Conservation (phyloP, 2,888 invertebrate genomes). For the Eupithecia exiguata region DNA sequence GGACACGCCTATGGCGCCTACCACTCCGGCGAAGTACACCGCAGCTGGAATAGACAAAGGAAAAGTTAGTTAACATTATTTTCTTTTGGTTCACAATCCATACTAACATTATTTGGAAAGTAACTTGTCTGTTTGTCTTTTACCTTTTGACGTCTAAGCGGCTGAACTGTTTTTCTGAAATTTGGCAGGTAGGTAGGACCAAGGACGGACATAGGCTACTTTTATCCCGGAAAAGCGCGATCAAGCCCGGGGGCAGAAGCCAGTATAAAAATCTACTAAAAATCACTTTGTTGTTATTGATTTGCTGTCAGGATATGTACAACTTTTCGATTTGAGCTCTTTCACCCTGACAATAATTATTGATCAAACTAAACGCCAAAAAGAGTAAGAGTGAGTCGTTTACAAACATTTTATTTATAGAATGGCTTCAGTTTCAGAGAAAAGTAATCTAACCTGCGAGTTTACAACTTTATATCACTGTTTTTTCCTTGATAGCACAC, state of each 20-base stretch:
- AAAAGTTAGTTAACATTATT: neutral
- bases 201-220: too few relatives aligned
- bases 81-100: neutral
- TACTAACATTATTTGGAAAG: neutral
- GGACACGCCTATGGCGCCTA: constrained; percentile 89
- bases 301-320: neutral
- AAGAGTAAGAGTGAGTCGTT: neutral
- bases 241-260: too few relatives aligned
- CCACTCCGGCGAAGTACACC: constrained; percentile 91
- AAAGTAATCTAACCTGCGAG: neutral
- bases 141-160: neutral
- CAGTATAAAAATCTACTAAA: neutral
- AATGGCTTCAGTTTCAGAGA: neutral
- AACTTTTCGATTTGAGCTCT: neutral
- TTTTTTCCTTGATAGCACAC: neutral
- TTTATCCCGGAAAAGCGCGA: too few relatives aligned
- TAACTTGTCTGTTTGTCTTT: neutral
- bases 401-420: neutral
- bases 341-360: neutral
- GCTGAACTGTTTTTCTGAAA: neutral
- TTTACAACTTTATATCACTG: neutral
- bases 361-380: neutral
- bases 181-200: neutral
- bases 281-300: neutral
- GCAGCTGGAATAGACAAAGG: constrained; percentile 83